Evolutionary conservation across 2,888 invertebrate genomes (phyloP).

Genomic region (Amblyjoppa fuscipennis): DNA sequence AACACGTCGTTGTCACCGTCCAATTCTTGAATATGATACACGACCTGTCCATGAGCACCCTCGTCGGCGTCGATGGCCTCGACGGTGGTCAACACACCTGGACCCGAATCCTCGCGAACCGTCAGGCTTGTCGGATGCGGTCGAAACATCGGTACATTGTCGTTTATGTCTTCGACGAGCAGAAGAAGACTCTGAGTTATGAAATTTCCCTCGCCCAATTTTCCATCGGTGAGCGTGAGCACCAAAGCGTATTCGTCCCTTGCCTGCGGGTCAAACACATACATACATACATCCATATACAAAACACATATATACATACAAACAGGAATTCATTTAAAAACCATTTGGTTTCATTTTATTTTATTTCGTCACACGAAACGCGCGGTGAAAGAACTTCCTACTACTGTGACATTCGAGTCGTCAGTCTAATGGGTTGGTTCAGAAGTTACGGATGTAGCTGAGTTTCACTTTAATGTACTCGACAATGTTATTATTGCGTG

Average conservation of each 20-base stretch:
- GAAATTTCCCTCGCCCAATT: constrained; percentile 94
- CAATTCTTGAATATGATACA: constrained; percentile 94
- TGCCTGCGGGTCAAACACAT: constrained; percentile 85
- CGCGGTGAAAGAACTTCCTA: constrained; percentile 13
- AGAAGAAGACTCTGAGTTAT: constrained; percentile 95
- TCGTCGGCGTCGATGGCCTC: constrained; percentile 96
- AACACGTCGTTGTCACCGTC: constrained; percentile 93
- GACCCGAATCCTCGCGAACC: constrained; percentile 92
- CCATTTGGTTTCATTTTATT: neutral
- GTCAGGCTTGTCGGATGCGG: constrained; percentile 94
- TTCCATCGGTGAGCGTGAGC: constrained; percentile 94
- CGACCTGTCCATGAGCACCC: constrained; percentile 96
- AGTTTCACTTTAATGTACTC: constrained; percentile 76
- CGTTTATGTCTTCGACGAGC: constrained; percentile 96
- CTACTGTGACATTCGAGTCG: constrained; percentile 16
- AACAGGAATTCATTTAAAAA: neutral
- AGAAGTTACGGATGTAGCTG: constrained; percentile 45
- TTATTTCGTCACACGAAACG: constrained; percentile 1
- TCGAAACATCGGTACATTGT: constrained; percentile 95
- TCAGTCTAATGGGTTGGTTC: constrained; percentile 4
- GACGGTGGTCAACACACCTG: constrained; percentile 91
- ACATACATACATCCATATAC: neutral
- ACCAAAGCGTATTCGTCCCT: constrained; percentile 96
- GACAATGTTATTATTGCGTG: constrained; percentile 73
- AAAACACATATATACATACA: neutral